Evolutionary conservation across 2,113 vertebrate species (phyloP), one percentile per base, ranked within the genome.

Genomic region (Poeciliopsis turrubarensis): DNA sequence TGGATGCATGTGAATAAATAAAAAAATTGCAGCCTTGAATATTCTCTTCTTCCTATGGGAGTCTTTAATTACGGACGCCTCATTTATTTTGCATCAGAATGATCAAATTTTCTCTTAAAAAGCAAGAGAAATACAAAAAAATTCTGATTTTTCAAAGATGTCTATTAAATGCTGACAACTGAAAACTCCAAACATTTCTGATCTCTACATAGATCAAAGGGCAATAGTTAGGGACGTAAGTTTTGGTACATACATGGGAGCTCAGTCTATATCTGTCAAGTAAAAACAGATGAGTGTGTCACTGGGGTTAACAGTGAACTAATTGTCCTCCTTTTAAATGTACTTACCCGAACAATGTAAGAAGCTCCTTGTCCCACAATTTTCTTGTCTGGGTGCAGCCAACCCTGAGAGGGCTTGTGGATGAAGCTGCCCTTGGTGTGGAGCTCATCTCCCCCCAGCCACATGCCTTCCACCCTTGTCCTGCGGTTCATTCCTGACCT

Each of bases 321-420:
- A 19, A 25, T 76, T 5, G 9, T 54, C 5, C 22, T 54, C 25
- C 2, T 54, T 73, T 44, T 0, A n/a, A 25, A 17, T 1, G 39
- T 70, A 95, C 97, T 98, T 90, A 99, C 98, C 95, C 96, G 94
- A 73, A 99, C 97, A 32, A 98, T 95, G 84, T 99, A 99, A 73
- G 96, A 97, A 34, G 96, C 96, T 5, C 98, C 98, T 0, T 96
- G 93, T 79, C 97, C 96, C 81, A 95, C 89, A 68, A 98, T 96
- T 89, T 95, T 93, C 87, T 96, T 95, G 80, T 98, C 97, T 6
- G 97, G 94, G 86, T 99, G 97, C 77, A 98, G 92, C 97, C 97
- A 99, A 68, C 97, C 97, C 82, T 98, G 97, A n/a, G 97, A 94
- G 2, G 97, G 98, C 89, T 98, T 98, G 92, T 97, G 96, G 92